Conservation (phyloP, 2,113 vertebrate genomes). For the Scomber colias region DNA sequence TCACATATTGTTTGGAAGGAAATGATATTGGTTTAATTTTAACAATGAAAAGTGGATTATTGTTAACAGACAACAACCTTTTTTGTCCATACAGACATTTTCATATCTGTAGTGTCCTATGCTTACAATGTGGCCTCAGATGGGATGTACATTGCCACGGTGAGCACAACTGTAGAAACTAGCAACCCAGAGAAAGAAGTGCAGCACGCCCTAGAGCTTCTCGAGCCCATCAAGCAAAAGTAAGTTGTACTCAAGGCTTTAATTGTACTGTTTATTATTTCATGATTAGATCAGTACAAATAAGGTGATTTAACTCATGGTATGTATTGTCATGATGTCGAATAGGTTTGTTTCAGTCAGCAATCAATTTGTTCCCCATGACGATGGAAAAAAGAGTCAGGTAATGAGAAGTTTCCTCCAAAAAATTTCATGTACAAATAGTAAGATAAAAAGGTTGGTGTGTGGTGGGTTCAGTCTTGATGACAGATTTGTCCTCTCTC, state of each 20-base stretch:
- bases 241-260: slow-evolving; percentile 62
- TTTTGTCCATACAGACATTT: slow-evolving; percentile 88
- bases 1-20: not conserved
- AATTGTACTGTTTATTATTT: not conserved
- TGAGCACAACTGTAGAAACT: slow-evolving; percentile 92
- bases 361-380: slow-evolving; percentile 88
- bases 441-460: not conserved
- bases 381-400: slow-evolving; percentile 92
- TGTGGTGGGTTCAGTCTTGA: not conserved
- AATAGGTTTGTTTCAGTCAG: slow-evolving; percentile 91
- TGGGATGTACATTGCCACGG: slow-evolving; percentile 94
- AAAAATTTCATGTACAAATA: not conserved
- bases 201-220: slow-evolving; percentile 90
- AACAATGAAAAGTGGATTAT: not conserved
- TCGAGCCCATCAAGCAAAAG: slow-evolving; percentile 95
- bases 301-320: not conserved
- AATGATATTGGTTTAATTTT: too few relatives aligned
- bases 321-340: slow-evolving; percentile 8
- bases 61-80: not conserved
- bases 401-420: slow-evolving; percentile 69
- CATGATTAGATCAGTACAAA: not conserved
- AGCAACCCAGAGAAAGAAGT: slow-evolving; percentile 92
- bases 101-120: slow-evolving; percentile 93
- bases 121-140: slow-evolving; percentile 92
- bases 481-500: not conserved